These are phyloP conservation scores for Arizona elegans DNA, from an alignment of 2,113 vertebrate genomes.

Conservation along the genomic window DNA sequence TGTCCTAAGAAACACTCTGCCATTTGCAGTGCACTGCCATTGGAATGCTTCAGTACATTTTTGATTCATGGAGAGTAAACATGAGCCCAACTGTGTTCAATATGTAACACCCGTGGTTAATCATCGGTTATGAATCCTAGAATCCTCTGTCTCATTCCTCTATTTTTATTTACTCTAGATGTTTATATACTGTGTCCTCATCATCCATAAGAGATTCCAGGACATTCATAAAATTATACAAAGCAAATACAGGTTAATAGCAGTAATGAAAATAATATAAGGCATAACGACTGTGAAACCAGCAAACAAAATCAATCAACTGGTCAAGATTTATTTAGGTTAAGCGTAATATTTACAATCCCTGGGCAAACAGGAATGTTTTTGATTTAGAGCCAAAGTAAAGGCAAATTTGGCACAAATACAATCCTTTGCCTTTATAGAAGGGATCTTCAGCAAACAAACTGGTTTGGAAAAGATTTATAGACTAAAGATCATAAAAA, in stretches of 20 bases:
- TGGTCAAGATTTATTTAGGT: neutral
- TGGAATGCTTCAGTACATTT: neutral
- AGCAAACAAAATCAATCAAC: neutral
- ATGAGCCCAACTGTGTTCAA: neutral
- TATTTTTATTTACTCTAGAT: neutral
- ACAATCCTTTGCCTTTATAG: neutral
- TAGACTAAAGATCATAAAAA: neutral
- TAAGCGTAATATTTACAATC: neutral
- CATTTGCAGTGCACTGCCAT: neutral
- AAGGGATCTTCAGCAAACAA: neutral
- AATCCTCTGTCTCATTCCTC: neutral
- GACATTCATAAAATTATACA: neutral
- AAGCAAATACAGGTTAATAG: neutral
- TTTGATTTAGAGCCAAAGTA: neutral
- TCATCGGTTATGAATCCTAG: neutral
- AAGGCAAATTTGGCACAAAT: neutral
- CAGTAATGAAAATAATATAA: neutral
- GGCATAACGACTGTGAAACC: neutral
- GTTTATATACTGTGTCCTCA: neutral
- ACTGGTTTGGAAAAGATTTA: neutral
- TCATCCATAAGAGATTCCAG: neutral
- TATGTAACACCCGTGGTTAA: neutral
- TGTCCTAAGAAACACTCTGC: neutral
- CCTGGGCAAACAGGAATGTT: neutral
- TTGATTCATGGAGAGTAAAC: neutral